Conservation (phyloP, 2,797 vertebrate genomes). For the Tokudaia muenninki region DNA sequence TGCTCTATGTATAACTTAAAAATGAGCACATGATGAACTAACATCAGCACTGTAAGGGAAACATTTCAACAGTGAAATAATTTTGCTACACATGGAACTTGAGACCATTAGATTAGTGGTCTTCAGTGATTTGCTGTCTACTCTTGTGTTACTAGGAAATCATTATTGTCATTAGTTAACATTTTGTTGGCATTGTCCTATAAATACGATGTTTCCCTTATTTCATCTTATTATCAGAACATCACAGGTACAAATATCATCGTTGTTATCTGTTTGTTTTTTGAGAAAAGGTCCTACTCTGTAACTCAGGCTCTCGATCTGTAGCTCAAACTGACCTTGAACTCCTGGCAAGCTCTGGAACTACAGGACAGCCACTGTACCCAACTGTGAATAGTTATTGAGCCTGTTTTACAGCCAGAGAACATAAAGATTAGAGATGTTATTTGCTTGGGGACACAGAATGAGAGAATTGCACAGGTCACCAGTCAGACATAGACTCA, state of each 20-base stretch:
- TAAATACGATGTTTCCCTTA: not conserved
- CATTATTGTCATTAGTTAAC: not conserved
- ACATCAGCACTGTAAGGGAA: not conserved
- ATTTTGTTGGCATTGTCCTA: constrained; percentile 31
- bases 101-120: not conserved
- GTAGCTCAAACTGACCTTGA: not conserved
- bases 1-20: not conserved
- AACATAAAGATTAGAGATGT: not conserved
- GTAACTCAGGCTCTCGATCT: not conserved
- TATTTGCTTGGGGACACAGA: not conserved
- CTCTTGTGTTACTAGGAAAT: not conserved
- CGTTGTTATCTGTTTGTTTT: not conserved
- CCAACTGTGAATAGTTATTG: not conserved
- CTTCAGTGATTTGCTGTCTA: not conserved
- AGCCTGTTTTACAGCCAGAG: constrained; percentile 3
- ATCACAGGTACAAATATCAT: not conserved
- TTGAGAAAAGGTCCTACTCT: not conserved
- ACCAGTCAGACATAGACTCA: not conserved
- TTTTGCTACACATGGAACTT: constrained; percentile 45
- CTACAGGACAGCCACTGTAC: not conserved
- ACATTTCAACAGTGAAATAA: not conserved
- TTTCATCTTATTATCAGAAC: constrained; percentile 55
- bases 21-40: constrained; percentile 13
- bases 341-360: not conserved
- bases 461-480: not conserved